Evolutionary conservation across 2,888 invertebrate genomes (phyloP), one percentile per base, ranked within the genome.

Genomic region (Bugula neritina): DNA sequence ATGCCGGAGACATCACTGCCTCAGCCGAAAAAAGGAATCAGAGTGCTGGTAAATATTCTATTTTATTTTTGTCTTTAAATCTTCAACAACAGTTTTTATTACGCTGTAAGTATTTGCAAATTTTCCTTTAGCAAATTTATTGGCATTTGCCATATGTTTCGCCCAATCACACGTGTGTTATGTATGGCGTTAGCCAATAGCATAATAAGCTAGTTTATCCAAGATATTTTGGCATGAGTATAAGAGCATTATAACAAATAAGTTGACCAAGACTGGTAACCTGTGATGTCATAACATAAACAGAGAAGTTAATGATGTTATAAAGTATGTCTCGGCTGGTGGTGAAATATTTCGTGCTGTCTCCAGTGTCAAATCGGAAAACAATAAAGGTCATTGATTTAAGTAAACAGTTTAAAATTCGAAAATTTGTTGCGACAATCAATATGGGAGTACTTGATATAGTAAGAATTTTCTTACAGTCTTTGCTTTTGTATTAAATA

Each of bases 401-500:
- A 27, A 63, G 63, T 63, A 63, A 63, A 63, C 63, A 63, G 63
- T 63, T 25, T 63, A 29, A 27, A 63, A 34, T 63, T 63, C 63
- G 29, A 13, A 34, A 63, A 63, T 29, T 31, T 25, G 27, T 63
- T 63, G 31, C 29, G 25, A 13, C 13, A 29, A 21, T 29, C 17
- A 21, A 10, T 10, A 29, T 63, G 10, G 27, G 27, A 63, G 10
- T 10, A 21, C 31, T 63, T 43, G 43, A 29, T 63, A 63, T 2
- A 25, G 63, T 31, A 63, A 25, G 63, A 63, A 63, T 63, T 63
- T 63, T 31, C 25, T 63, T 63, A 63, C 63, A 63, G 21, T 63
- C 63, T 63, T 63, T 63, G 31, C 63, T 63, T 63, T 63, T 63
- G 63, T 21, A 63, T 63, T 63, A 27, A 27, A 63, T 63, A 63